These are phyloP conservation scores for Lepetodrilus schrolli DNA, from an alignment of 2,888 invertebrate species.

Conservation along the genomic window DNA sequence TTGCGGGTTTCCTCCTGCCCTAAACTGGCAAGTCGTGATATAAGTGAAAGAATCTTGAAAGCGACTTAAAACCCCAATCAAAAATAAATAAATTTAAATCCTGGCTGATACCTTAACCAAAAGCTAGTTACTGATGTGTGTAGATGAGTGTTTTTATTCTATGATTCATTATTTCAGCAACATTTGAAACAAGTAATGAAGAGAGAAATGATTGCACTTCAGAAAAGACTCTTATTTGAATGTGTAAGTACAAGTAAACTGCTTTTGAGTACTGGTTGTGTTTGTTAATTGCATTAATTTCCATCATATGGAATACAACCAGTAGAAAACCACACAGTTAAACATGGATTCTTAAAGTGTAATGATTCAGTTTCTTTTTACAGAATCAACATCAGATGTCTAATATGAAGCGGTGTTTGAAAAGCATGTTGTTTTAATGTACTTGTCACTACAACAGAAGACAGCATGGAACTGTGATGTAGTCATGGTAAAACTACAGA, in stretches of 20 bases:
- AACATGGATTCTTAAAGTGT: background rate
- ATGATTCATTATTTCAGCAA: constrained; percentile 48
- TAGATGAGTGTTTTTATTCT: background rate
- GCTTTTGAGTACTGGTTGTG: background rate
- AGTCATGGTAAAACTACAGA: too few species aligned
- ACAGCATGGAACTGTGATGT: background rate
- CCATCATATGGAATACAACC: too few species aligned
- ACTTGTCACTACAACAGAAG: too few species aligned
- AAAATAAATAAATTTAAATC: too few species aligned
- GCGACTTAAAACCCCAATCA: too few species aligned
- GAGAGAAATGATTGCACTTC: constrained; percentile 47
- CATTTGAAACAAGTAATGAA: constrained; percentile 49
- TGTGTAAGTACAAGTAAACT: constrained; percentile 47
- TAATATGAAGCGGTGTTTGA: constrained; percentile 51
- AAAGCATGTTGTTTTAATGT: constrained; percentile 44
- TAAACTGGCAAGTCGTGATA: too few species aligned
- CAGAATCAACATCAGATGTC: constrained; percentile 59
- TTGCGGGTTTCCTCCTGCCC: too few species aligned
- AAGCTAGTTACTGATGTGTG: background rate
- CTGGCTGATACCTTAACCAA: too few species aligned
- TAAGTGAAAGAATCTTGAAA: too few species aligned
- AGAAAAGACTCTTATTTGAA: constrained; percentile 56
- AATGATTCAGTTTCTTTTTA: constrained; percentile 31
- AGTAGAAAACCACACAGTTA: background rate
- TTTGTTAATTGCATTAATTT: too few species aligned